These are phyloP conservation scores for Stictonetta naevosa DNA, from an alignment of 2,113 vertebrate species.

Conservation along the genomic window DNA sequence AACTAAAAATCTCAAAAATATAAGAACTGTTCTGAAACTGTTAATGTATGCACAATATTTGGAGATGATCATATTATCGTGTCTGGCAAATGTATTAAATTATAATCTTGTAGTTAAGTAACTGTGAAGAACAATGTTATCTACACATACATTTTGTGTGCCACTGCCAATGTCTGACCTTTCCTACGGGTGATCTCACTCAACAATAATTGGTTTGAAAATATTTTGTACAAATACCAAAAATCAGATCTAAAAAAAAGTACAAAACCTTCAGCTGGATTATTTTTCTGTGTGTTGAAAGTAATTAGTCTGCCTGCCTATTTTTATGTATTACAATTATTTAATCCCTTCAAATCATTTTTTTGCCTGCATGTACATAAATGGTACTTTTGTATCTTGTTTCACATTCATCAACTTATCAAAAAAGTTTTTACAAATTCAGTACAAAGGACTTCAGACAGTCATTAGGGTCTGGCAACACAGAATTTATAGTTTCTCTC, in stretches of 20 bases:
- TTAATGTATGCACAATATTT: background rate
- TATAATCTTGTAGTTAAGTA: background rate
- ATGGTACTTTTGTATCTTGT: background rate
- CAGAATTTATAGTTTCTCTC: slow-evolving; percentile 20
- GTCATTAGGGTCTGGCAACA: background rate
- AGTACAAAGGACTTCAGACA: background rate
- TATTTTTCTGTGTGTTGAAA: background rate
- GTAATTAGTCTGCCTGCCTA: background rate
- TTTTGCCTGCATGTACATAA: background rate
- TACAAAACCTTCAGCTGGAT: background rate
- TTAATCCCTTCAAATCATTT: background rate
- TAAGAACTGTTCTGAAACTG: background rate
- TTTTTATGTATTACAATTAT: background rate
- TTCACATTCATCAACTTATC: background rate
- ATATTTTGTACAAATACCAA: slow-evolving; percentile 4
- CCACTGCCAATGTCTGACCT: background rate
- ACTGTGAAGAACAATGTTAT: slow-evolving; percentile 4
- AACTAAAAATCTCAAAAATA: background rate
- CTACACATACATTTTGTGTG: background rate
- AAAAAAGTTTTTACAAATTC: background rate
- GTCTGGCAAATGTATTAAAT: background rate
- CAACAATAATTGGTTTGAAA: slow-evolving; percentile 28
- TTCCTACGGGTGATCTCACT: background rate
- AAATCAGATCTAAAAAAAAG: background rate
- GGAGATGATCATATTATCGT: background rate